Evolutionary conservation across 2,888 invertebrate species (phyloP).

Genomic region (Allolobophora icterica): DNA sequence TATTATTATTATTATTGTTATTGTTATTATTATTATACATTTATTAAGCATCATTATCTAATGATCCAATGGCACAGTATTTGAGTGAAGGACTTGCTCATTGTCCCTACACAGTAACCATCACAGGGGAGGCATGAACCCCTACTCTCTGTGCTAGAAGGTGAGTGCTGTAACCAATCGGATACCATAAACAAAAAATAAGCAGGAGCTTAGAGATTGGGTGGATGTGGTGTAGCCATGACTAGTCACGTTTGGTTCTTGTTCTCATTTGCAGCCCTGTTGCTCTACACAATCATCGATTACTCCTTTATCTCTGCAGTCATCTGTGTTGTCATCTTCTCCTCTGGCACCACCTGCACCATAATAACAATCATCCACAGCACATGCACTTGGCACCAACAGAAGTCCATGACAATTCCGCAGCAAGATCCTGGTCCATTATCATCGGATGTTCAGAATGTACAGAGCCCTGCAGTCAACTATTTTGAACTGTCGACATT

Average conservation of each 20-base stretch:
- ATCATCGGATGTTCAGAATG: background rate
- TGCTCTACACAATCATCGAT: conserved; percentile 9
- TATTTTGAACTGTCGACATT: background rate
- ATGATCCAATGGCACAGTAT: no score
- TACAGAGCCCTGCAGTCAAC: background rate
- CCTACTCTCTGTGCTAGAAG: no score
- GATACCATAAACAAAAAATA: no score
- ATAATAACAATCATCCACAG: conserved; percentile 5
- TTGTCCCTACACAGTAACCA: no score
- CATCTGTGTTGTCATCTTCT: background rate
- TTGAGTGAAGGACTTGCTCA: no score
- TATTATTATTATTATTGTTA: no score
- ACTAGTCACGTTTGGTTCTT: background rate
- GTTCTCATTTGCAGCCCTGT: background rate
- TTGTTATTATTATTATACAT: no score
- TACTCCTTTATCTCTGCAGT: background rate
- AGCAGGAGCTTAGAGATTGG: background rate
- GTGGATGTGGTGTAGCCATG: background rate
- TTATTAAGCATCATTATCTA: no score
- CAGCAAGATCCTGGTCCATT: background rate
- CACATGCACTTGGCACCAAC: background rate
- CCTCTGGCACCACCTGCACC: background rate
- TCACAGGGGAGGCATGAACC: no score
- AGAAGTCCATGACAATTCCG: background rate
- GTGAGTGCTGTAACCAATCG: no score